phyloP scores from a whole-genome alignment of 2,888 invertebrate species.

The Rambutsinella grinnellia region DNA sequence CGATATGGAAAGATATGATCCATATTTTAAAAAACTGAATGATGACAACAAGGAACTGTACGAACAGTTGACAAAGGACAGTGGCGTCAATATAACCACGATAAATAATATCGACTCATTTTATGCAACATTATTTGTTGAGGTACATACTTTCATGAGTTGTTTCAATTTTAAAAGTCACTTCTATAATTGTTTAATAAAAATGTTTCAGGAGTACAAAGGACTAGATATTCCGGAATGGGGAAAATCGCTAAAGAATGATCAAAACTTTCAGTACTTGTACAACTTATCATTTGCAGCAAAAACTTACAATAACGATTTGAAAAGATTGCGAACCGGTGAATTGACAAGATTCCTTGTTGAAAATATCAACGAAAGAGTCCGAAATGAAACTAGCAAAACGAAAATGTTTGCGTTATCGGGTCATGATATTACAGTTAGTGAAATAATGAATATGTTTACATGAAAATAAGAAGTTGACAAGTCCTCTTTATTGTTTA shows the following conservation, averaged over 20 bases:
- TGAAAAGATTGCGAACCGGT: slow-evolving; percentile 46
- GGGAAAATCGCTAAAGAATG: slow-evolving; percentile 29
- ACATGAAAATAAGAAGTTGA: neutral
- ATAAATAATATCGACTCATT: slow-evolving; percentile 46
- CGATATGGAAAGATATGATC: slow-evolving; percentile 27
- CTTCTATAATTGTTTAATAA: no score
- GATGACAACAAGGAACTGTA: slow-evolving; percentile 42
- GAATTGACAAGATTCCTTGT: slow-evolving; percentile 32
- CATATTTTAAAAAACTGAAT: slow-evolving; percentile 46
- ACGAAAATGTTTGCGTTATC: slow-evolving; percentile 48
- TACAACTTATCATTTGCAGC: slow-evolving; percentile 49
- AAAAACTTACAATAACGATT: slow-evolving; percentile 40
- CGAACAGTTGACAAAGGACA: slow-evolving; percentile 16
- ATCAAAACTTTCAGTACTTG: slow-evolving; percentile 47
- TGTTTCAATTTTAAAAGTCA: no score
- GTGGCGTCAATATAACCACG: slow-evolving; percentile 49
- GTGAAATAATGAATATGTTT: no score
- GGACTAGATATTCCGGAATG: slow-evolving; percentile 51
- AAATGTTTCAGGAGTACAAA: slow-evolving; percentile 35
- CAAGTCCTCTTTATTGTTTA: slow-evolving; percentile 3
- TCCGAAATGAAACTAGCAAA: slow-evolving; percentile 13
- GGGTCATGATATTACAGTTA: slow-evolving; percentile 49
- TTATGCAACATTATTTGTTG: slow-evolving; percentile 45
- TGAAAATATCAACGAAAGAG: slow-evolving; percentile 40
- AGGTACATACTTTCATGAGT: slow-evolving; percentile 44